Evolutionary conservation across 2,888 invertebrate species (phyloP), one percentile per base, ranked within the genome.

Genomic region (Choristoneura rosaceana): DNA sequence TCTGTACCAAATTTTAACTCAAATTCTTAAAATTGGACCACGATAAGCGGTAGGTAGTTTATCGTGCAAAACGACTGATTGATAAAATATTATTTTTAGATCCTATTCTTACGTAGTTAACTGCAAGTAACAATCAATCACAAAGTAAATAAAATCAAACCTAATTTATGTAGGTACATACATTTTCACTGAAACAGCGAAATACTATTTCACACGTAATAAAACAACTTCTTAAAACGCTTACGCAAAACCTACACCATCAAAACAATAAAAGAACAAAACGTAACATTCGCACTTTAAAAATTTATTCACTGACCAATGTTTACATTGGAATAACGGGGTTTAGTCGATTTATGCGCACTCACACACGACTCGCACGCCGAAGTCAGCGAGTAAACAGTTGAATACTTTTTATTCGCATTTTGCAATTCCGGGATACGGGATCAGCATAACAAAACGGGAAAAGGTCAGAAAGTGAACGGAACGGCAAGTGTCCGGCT

Each of bases 381-480:
- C 85, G 91, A 82, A 90, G 85, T 93, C 94, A 93, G 94, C 93
- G 82, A 81, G 88, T 89, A 93, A 93, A 93, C 93, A 93, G 83
- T 82, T 81, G 81, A 90, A 91, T 90, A 92, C 92, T 93, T 94
- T 94, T 94, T 93, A 92, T 93, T 94, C 92, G 83, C 85, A 86
- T 89, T 90, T 84, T 91, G 85, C 87, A 88, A 91, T 92, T 94
- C 90, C 92, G 91, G 85, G 84, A 84, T 84, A 81, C 84, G 81
- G 82, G 87, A 93, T 94, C 94, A 93, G 92, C 94, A 94, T 94
- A 94, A 91, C 93, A 91, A 88, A 92, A 89, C 91, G 89, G 90
- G 92, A 91, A 92, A 91, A 93, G 94, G 94, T 94, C 93, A 93
- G 93, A 87, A 93, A 93, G 92, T 90, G 93, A 92, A 93, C 87